Conservation (phyloP, 2,888 invertebrate species). For the Heliconius ethilla region DNA sequence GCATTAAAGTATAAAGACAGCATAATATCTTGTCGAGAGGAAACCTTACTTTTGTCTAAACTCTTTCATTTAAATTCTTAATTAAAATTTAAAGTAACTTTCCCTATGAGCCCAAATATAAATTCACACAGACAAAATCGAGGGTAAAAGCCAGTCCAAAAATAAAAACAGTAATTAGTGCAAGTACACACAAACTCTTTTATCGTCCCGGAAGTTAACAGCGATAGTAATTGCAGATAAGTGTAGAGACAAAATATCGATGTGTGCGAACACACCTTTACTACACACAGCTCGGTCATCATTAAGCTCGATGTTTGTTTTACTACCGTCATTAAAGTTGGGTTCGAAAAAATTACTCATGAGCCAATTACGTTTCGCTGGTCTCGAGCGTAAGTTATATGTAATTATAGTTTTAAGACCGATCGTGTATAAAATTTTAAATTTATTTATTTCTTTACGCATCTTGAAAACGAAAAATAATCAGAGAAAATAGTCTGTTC, state of each 20-base stretch:
- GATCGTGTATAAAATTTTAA: background rate
- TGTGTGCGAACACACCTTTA: slow-evolving; percentile 20
- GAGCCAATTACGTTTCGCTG: slow-evolving; percentile 8
- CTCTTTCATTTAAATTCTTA: background rate
- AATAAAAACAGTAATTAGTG: slow-evolving; percentile 2
- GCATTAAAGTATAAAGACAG: too few relatives aligned
- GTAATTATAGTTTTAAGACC: background rate
- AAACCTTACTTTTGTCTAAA: too few relatives aligned
- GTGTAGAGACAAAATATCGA: slow-evolving; percentile 13
- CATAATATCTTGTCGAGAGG: too few relatives aligned
- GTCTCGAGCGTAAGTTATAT: background rate
- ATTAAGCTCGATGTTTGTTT: background rate
- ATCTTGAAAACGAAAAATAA: too few relatives aligned
- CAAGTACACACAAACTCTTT: slow-evolving; percentile 10
- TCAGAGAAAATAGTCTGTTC: too few relatives aligned
- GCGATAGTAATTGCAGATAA: slow-evolving; percentile 21
- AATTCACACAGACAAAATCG: background rate
- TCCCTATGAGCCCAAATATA: background rate
- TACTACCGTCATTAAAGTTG: slow-evolving; percentile 8
- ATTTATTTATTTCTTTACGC: background rate
- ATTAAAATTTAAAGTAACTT: background rate
- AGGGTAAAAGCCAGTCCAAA: background rate
- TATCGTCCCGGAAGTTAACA: slow-evolving; percentile 12
- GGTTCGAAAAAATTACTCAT: background rate
- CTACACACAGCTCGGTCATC: background rate